A percentile compares a stretch with the other conserved stretches of the same genome.
These are phyloP conservation scores for Hyposoter didymator DNA, from an alignment of 2,888 invertebrate genomes.

Conservation along the genomic window DNA sequence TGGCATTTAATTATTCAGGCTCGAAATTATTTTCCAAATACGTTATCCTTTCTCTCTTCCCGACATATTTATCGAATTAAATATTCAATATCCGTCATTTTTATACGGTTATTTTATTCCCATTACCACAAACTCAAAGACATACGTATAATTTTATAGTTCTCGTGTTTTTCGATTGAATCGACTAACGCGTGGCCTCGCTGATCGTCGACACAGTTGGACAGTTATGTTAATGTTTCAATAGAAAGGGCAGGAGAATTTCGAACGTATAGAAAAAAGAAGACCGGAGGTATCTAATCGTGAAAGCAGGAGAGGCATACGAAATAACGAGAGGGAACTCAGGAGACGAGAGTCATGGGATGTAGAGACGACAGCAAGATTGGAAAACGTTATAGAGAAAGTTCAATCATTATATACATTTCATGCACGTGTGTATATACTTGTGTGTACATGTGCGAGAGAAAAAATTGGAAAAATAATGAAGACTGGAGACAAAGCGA, in stretches of 20 bases:
- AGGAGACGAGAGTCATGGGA: slow-evolving; percentile 48
- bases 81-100: slow-evolving; percentile 21
- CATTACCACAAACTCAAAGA: slow-evolving; percentile 4
- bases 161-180: slow-evolving; percentile 32
- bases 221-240: slow-evolving; percentile 52
- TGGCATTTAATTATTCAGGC: not conserved
- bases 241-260: slow-evolving; percentile 11
- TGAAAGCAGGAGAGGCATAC: slow-evolving; percentile 36
- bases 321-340: slow-evolving; percentile 47
- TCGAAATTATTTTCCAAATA: slow-evolving; percentile 5
- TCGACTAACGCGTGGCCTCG: slow-evolving; percentile 20
- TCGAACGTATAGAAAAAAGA: slow-evolving; percentile 5
- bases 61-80: slow-evolving; percentile 1
- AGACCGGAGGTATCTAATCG: slow-evolving; percentile 42
- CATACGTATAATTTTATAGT: slow-evolving; percentile 9
- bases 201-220: slow-evolving; percentile 35
- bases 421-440: slow-evolving; percentile 6
- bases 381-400: slow-evolving; percentile 60
- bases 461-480: slow-evolving; percentile 5
- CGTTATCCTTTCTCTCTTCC: not conserved
- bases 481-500: slow-evolving; percentile 25
- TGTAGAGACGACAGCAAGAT: slow-evolving; percentile 35
- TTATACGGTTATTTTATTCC: slow-evolving; percentile 12
- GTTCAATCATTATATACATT: slow-evolving; percentile 50
- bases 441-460: slow-evolving; percentile 7